Conservation (phyloP, 2,797 vertebrate genomes). For the Periparus ater region DNA sequence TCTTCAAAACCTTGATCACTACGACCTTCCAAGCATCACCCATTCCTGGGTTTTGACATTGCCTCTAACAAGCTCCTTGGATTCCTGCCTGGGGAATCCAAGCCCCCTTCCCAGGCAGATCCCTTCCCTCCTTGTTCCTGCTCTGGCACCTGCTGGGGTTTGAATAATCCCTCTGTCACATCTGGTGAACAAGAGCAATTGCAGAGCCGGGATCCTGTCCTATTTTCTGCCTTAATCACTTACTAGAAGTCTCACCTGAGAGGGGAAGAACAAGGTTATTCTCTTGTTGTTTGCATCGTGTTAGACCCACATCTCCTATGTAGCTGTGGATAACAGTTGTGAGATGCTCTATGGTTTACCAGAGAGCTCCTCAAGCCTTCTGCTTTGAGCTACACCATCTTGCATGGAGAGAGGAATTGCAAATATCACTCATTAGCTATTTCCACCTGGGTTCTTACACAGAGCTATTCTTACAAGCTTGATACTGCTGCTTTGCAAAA, state of each 20-base stretch:
- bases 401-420: not conserved
- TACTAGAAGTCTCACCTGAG: not conserved
- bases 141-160: not conserved
- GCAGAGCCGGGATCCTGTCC: not conserved
- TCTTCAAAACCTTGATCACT: not conserved
- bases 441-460: not conserved
- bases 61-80: not conserved
- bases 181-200: not conserved
- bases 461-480: not conserved
- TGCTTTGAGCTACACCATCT: not conserved
- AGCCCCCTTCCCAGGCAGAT: not conserved
- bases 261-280: not conserved
- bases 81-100: not conserved
- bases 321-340: fast-evolving
- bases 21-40: not conserved
- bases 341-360: not conserved
- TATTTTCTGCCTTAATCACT: not conserved
- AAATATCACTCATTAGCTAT: not conserved
- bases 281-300: not conserved
- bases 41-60: not conserved
- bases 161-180: not conserved
- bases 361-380: not conserved
- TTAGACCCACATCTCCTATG: not conserved
- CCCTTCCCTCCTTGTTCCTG: not conserved
- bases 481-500: not conserved